Conservation (phyloP, 2,888 invertebrate genomes). For the Molorchus minor region DNA sequence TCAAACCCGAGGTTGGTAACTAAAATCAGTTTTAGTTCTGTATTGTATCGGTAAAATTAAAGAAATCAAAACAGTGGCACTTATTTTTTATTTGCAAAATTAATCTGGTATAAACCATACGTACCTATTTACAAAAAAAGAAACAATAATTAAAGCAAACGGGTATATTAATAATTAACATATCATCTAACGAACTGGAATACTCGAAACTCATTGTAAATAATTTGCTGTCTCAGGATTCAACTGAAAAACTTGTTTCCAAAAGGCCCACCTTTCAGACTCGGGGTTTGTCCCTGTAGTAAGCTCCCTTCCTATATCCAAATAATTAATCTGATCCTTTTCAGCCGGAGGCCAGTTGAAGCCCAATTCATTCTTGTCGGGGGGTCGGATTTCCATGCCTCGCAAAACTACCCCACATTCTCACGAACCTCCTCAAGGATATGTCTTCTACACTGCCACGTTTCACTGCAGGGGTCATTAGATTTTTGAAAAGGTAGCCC, state of each 20-base stretch:
- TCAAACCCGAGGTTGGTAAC: too few relatives aligned
- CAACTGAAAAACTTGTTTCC: conserved; percentile 19
- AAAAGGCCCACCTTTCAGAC: conserved; percentile 24
- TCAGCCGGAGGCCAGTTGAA: conserved; percentile 15
- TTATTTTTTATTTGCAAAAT: too few relatives aligned
- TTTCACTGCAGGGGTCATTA: conserved; percentile 27
- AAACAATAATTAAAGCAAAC: too few relatives aligned
- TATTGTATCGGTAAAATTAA: too few relatives aligned
- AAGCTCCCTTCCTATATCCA: conserved; percentile 27
- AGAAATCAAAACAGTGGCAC: too few relatives aligned
- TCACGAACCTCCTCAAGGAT: conserved; percentile 29
- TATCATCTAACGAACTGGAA: too few relatives aligned
- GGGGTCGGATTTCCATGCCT: conserved; percentile 31
- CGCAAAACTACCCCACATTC: conserved; percentile 37
- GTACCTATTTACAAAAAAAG: too few relatives aligned
- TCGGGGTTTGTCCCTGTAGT: conserved; percentile 11
- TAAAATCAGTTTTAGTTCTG: too few relatives aligned
- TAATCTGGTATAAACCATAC: too few relatives aligned
- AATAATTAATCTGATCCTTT: conserved; percentile 6
- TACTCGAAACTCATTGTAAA: too few relatives aligned
- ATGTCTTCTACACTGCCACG: conserved; percentile 30
- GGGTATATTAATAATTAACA: too few relatives aligned
- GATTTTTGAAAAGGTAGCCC: conserved; percentile 46
- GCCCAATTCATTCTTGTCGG: conserved; percentile 8
- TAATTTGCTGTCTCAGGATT: conserved; percentile 1